phyloP scores from a whole-genome alignment of 2,888 invertebrate species.

The Clistopyga incitator region DNA sequence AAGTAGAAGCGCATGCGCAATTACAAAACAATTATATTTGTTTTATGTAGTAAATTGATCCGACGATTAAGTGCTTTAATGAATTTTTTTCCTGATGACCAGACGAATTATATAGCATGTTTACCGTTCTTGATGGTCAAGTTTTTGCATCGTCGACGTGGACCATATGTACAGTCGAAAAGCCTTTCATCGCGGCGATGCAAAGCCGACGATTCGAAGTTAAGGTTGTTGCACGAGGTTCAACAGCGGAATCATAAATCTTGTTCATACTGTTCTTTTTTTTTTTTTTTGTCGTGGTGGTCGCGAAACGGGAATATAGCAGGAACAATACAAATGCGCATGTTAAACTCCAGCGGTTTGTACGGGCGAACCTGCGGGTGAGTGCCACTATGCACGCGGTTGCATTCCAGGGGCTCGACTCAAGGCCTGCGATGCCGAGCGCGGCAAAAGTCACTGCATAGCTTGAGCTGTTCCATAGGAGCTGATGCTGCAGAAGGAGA shows the following conservation, averaged over 20 bases:
- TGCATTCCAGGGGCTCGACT: constrained; percentile 80
- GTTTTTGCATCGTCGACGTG: not conserved
- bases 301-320: constrained; percentile 47
- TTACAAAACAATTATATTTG: too few species aligned
- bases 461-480: constrained; percentile 37
- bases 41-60: too few species aligned
- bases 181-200: constrained; percentile 34
- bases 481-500: constrained; percentile 9
- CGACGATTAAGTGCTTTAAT: too few species aligned
- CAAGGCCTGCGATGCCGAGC: constrained; percentile 74
- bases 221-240: constrained; percentile 16
- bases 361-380: constrained; percentile 66
- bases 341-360: constrained; percentile 36
- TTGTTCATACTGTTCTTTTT: constrained; percentile 15
- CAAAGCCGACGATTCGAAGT: constrained; percentile 1
- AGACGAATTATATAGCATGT: too few species aligned
- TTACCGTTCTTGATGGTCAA: not conserved
- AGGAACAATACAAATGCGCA: constrained; percentile 51
- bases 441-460: constrained; percentile 60
- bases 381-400: constrained; percentile 65
- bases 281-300: constrained; percentile 27
- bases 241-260: constrained; percentile 49
- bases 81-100: too few species aligned
- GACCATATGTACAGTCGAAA: not conserved
- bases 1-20: not conserved